These are phyloP conservation scores for Cephalopterus ornatus DNA, from an alignment of 2,113 vertebrate species.

Conservation along the genomic window DNA sequence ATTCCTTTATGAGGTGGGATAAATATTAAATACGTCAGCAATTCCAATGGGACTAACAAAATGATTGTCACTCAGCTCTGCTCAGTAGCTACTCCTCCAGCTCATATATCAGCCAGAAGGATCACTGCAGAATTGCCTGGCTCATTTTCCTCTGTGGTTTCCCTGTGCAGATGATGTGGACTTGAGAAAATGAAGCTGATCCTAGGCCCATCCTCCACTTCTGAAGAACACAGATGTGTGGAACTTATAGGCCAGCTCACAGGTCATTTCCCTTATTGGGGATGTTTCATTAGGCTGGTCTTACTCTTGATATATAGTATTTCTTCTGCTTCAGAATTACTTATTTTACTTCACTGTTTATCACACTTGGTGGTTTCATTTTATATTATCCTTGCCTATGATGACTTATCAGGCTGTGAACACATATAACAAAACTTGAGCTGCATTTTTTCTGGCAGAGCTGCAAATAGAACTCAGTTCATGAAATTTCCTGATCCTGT, in stretches of 20 bases:
- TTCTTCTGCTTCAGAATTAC: constrained; percentile 39
- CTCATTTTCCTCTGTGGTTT: not conserved
- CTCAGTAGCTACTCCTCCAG: not conserved
- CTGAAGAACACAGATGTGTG: constrained; percentile 1
- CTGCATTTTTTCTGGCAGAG: constrained; percentile 57
- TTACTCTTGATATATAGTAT: not conserved
- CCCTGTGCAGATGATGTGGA: not conserved
- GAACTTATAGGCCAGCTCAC: not conserved
- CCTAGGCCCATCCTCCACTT: not conserved
- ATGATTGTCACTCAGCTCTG: not conserved
- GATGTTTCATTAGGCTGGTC: not conserved
- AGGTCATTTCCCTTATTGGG: not conserved
- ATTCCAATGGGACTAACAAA: not conserved
- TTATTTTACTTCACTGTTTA: constrained; percentile 58
- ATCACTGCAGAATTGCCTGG: not conserved
- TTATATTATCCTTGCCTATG: constrained; percentile 67
- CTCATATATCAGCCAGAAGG: not conserved
- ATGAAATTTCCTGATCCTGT: constrained; percentile 58
- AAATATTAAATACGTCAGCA: constrained; percentile 12
- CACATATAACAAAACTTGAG: constrained; percentile 56
- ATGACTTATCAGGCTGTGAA: constrained; percentile 72
- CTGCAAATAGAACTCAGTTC: constrained; percentile 69
- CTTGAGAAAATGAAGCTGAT: not conserved
- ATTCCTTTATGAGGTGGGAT: not conserved
- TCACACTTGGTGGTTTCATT: constrained; percentile 69